phyloP scores from a whole-genome alignment of 1,140 invertebrate genomes.

The Drosophila nigromelanica region DNA sequence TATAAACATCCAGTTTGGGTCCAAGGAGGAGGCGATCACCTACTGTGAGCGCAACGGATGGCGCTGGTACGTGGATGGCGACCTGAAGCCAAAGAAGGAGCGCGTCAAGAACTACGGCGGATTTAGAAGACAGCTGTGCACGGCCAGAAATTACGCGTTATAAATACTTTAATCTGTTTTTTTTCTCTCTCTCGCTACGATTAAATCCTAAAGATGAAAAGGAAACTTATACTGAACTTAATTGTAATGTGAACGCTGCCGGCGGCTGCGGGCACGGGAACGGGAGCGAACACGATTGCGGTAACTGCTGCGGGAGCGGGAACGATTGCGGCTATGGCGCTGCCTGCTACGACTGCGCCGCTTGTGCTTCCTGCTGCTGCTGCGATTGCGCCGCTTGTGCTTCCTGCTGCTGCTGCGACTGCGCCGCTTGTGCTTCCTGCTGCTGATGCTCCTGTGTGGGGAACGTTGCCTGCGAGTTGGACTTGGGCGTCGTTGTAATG shows the following conservation, averaged over 20 bases:
- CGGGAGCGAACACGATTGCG: background rate
- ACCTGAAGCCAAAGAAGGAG: slow-evolving; percentile 88
- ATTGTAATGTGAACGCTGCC: background rate
- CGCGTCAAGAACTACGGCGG: slow-evolving; percentile 96
- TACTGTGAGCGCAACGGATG: slow-evolving; percentile 98
- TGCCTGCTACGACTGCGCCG: slow-evolving; percentile 5
- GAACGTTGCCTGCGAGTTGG: background rate
- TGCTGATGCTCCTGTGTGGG: too few relatives aligned
- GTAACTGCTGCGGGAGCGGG: background rate
- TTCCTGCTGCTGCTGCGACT: slow-evolving; percentile 8
- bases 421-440: too few relatives aligned
- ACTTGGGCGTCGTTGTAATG: background rate
- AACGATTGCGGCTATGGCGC: background rate
- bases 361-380: background rate
- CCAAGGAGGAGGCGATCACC: slow-evolving; percentile 93
- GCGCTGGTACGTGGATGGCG: slow-evolving; percentile 92
- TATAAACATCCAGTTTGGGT: slow-evolving; percentile 91
- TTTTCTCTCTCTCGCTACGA: slow-evolving; percentile 21
- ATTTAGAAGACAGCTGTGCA: too few relatives aligned
- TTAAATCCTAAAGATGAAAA: slow-evolving; percentile 1
- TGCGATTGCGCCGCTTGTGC: background rate
- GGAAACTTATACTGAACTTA: background rate
- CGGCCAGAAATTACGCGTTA: slow-evolving; percentile 13
- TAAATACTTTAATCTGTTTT: slow-evolving; percentile 26
- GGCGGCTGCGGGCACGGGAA: background rate